Conservation (phyloP, 2,113 vertebrate species). For the Petrocephalus microphthalmus region DNA sequence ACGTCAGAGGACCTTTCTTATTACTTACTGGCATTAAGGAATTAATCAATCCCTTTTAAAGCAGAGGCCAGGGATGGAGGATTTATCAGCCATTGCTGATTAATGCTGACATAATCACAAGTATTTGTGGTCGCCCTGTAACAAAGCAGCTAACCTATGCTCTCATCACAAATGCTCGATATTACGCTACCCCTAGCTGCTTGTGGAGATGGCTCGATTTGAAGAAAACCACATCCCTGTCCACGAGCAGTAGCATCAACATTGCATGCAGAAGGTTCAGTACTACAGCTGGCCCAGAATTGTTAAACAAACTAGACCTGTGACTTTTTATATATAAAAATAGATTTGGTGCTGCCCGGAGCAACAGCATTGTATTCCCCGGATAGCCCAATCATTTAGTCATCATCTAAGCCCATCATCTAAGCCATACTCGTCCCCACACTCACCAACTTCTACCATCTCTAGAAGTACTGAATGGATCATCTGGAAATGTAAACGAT, state of each 20-base stretch:
- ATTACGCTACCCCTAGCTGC: background rate
- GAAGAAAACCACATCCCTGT: background rate
- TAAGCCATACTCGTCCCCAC: background rate
- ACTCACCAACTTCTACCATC: background rate
- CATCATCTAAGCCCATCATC: background rate
- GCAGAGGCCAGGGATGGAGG: background rate
- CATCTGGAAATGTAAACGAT: background rate
- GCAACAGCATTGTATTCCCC: background rate
- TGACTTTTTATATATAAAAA: background rate
- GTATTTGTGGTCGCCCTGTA: background rate
- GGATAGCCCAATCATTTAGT: background rate
- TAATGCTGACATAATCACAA: background rate
- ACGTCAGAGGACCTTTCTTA: background rate
- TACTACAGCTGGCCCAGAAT: too few relatives aligned
- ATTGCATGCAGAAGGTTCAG: background rate
- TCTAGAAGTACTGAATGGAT: background rate
- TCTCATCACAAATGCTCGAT: background rate
- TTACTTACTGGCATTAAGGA: background rate
- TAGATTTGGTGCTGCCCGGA: background rate
- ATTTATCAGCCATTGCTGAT: background rate
- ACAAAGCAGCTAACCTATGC: background rate
- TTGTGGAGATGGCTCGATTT: background rate
- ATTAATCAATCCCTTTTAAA: background rate
- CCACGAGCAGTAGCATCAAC: background rate
- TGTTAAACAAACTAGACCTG: background rate